Evolutionary conservation across 2,113 vertebrate species (phyloP).

Genomic region (Potamarius usumacintae): DNA sequence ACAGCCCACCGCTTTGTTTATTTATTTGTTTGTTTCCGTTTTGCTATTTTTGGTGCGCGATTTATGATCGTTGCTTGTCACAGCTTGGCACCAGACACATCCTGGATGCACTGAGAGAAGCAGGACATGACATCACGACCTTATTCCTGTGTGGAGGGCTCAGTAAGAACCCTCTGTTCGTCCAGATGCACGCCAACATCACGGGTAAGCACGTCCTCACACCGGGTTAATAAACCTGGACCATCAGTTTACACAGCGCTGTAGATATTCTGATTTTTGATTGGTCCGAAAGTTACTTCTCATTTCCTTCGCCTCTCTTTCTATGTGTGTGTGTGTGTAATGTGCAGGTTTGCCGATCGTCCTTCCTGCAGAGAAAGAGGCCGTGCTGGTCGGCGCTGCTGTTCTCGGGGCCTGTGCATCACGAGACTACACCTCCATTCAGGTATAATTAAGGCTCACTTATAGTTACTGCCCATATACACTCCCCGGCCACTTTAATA

Average conservation of each 20-base stretch:
- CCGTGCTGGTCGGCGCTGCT: conserved; percentile 89
- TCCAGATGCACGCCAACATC: conserved; percentile 88
- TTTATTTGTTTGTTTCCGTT: not conserved
- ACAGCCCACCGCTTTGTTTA: not conserved
- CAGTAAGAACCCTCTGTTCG: conserved; percentile 93
- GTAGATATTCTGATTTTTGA: not conserved
- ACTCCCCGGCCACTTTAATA: too few relatives aligned
- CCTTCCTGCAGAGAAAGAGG: conserved; percentile 87
- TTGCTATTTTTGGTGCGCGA: not conserved
- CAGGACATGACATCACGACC: conserved; percentile 83
- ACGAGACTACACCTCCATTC: conserved; percentile 81
- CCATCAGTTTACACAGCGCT: not conserved
- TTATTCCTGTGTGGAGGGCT: conserved; percentile 93
- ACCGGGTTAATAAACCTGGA: not conserved
- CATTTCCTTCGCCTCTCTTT: not conserved
- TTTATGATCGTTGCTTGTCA: conserved; percentile 40
- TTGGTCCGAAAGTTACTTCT: not conserved
- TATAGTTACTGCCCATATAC: not conserved
- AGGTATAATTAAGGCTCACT: conserved; percentile 69
- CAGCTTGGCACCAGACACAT: conserved; percentile 92
- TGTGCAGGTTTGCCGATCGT: conserved; percentile 84
- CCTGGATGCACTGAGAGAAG: conserved; percentile 82
- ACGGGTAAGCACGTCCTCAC: conserved; percentile 72
- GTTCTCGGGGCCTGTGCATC: conserved; percentile 92
- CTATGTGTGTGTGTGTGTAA: not conserved